Evolutionary conservation across 2,113 vertebrate species (phyloP).

Genomic region (Pluvianellus socialis): DNA sequence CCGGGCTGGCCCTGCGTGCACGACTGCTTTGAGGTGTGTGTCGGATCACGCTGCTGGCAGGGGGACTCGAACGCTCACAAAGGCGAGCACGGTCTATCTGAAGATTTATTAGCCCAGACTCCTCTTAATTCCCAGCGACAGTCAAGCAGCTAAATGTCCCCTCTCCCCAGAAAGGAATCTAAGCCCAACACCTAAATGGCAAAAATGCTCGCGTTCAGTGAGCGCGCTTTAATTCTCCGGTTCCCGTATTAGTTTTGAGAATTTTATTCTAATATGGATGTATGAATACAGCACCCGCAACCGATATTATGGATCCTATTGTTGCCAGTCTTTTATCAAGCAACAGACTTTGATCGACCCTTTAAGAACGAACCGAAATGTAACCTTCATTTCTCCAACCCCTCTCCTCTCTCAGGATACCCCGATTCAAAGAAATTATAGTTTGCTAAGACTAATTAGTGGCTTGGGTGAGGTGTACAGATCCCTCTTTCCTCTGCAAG

Average conservation of each 20-base stretch:
- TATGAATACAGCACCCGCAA: not conserved
- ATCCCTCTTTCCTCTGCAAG: not conserved
- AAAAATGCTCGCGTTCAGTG: not conserved
- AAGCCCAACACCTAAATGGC: not conserved
- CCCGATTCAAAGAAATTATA: not conserved
- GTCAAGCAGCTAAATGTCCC: not conserved
- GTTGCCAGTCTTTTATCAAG: not conserved
- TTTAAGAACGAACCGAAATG: not conserved
- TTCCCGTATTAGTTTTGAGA: not conserved
- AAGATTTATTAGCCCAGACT: not conserved
- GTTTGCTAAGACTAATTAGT: constrained; percentile 32
- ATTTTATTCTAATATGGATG: not conserved
- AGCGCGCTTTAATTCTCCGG: not conserved
- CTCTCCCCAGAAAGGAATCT: not conserved
- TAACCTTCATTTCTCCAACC: not conserved
- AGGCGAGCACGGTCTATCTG: not conserved
- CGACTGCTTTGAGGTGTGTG: not conserved
- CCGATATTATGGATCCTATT: not conserved
- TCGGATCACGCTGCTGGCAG: not conserved
- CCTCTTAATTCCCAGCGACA: not conserved
- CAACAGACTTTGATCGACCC: not conserved
- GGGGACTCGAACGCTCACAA: not conserved
- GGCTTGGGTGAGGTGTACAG: not conserved
- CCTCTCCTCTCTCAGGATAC: not conserved
- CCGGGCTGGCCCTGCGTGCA: not conserved